Base-by-base conservation (phyloP, 2,888 invertebrate genomes). In the Caenorhabditis drosophilae region DNA sequence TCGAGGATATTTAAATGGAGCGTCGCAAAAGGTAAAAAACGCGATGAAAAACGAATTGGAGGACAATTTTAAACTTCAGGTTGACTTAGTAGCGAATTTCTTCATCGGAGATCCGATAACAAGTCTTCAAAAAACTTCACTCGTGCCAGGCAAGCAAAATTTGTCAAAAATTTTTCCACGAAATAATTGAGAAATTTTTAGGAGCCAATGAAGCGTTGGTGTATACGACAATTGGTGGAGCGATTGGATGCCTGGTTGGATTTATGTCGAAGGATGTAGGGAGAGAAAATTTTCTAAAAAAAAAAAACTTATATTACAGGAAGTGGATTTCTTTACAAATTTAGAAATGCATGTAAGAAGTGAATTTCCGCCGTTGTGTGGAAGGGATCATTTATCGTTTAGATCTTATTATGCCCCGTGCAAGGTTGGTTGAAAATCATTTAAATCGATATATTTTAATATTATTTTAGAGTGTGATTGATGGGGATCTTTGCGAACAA, bases 331-430 rank as follows among this genome's bases (percentile, higher is more conserved):
- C 85, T 98, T 98, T 87, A 96, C 97, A 84, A 95, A 97, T 86
- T 87, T 98, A 68, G 98, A 98, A 85, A 98, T 99, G 97, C 96
- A 99, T 85, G 93, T 99, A 93, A 88, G 98, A 50, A 92, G 93
- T 70, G 97, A 98, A 85, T 91, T 95, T 85, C 89, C 94, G 0
- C 96, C 98, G 0, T 86, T 99, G 0, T 95, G 96, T 86, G 98
- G 98, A 0, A 88, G 98, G 20, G 98, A 99, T 85, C 98, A 99
- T 85, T 87, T 98, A 26, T 93, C 95, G 0, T 99, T 91, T 86
- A 89, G 98, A 78, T 96, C 96, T 62, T 95, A 93, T 83, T 97
- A 97, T 86, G 96, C 92, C 84, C 95, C 98, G 34, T 92, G 95
- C 31, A 94, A 94, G 89, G 92, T 92, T 80, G 20, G 40, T 49